Percentiles rank a stretch among this genome's conserved stretches.
phyloP scores from a whole-genome alignment of 1,140 invertebrate species.

The Polypedilum vanderplanki region DNA sequence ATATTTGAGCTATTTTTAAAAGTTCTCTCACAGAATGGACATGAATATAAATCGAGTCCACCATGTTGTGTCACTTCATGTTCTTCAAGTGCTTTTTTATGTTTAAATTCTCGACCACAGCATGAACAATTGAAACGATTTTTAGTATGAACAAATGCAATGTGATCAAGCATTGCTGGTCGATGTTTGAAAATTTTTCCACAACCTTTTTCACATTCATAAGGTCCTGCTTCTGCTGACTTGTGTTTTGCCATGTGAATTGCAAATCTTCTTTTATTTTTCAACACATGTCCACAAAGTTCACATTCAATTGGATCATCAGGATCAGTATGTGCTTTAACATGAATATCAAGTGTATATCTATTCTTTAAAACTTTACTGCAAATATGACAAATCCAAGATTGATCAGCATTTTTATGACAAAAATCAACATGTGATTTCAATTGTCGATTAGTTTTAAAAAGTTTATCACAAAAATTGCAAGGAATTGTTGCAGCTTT shows the following conservation, averaged over 20 bases:
- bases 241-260: slow-evolving; percentile 35
- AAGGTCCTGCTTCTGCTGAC: slow-evolving; percentile 30
- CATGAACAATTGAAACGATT: not conserved
- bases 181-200: slow-evolving; percentile 2
- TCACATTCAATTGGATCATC: slow-evolving; percentile 38
- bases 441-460: slow-evolving; percentile 39
- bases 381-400: slow-evolving; percentile 38
- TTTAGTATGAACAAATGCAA: not conserved
- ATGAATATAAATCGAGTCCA: slow-evolving; percentile 41
- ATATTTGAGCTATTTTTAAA: slow-evolving; percentile 43
- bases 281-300: slow-evolving; percentile 40
- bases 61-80: slow-evolving; percentile 41
- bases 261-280: slow-evolving; percentile 33
- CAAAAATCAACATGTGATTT: slow-evolving; percentile 38
- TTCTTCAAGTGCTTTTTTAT: slow-evolving; percentile 35
- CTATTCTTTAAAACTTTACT: slow-evolving; percentile 40
- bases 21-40: slow-evolving; percentile 40
- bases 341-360: slow-evolving; percentile 39
- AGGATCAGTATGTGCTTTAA: slow-evolving; percentile 38
- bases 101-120: not conserved
- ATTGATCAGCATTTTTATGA: slow-evolving; percentile 35
- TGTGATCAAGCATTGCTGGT: not conserved
- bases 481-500: slow-evolving; percentile 37
- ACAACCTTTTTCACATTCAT: slow-evolving; percentile 10
- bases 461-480: slow-evolving; percentile 35